Percentiles rank a stretch among this genome's conserved stretches.
These are phyloP conservation scores for Patella depressa DNA, from an alignment of 2,888 invertebrate species.

Conservation along the genomic window DNA sequence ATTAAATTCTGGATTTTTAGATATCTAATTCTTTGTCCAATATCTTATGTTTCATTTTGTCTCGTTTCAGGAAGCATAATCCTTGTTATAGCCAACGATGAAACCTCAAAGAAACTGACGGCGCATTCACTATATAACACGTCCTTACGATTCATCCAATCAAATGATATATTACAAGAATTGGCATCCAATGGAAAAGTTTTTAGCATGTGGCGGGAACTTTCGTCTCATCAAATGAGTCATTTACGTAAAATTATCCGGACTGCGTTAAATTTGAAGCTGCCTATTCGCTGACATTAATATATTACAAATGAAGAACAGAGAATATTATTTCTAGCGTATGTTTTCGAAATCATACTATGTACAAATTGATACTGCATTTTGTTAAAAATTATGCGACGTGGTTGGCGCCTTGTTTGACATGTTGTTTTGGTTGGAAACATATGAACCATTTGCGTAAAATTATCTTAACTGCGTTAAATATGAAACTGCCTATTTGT, in stretches of 20 bases:
- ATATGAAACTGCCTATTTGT: no score
- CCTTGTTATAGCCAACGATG: conserved; percentile 57
- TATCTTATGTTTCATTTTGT: background rate
- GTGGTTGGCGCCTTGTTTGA: no score
- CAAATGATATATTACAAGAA: conserved; percentile 57
- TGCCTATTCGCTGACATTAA: conserved; percentile 15
- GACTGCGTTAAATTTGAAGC: conserved; percentile 43
- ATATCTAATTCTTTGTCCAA: background rate
- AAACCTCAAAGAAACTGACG: conserved; percentile 56
- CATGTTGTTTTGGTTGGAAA: no score
- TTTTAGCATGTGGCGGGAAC: conserved; percentile 59
- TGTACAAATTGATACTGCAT: no score
- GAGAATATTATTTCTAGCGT: no score
- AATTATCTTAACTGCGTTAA: no score
- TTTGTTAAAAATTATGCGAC: no score
- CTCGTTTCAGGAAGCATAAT: conserved; percentile 49
- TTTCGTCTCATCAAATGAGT: conserved; percentile 60
- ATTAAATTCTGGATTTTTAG: no score
- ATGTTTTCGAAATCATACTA: no score
- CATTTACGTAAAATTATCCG: conserved; percentile 56
- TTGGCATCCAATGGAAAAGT: conserved; percentile 56
- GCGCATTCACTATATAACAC: conserved; percentile 60
- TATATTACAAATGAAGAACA: no score
- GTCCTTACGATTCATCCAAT: conserved; percentile 52
- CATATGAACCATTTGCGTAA: no score